Percentiles rank a stretch among this genome's conserved stretches.
Evolutionary conservation across 2,797 vertebrate genomes (phyloP).

Genomic region (Gadopsis marmoratus): DNA sequence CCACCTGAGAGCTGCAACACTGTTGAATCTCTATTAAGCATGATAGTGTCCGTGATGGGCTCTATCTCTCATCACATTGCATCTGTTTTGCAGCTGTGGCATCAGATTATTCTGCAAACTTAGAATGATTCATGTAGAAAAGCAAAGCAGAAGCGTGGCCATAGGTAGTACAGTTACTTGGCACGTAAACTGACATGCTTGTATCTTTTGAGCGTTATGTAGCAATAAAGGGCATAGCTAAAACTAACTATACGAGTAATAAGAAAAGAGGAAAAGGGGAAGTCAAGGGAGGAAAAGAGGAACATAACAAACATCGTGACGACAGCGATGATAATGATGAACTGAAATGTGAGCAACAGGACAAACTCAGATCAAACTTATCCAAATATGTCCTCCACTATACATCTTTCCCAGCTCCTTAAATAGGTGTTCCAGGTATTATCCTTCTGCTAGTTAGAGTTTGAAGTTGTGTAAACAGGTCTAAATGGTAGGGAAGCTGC

Average conservation of each 20-base stretch:
- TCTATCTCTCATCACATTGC: slow-evolving; percentile 27
- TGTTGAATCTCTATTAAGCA: slow-evolving; percentile 54
- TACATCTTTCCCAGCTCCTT: slow-evolving; percentile 30
- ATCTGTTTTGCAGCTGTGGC: slow-evolving; percentile 40
- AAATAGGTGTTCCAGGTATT: slow-evolving; percentile 56
- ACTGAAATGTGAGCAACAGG: slow-evolving; percentile 16
- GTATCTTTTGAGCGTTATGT: neutral
- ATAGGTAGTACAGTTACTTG: neutral
- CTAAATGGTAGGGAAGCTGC: slow-evolving; percentile 76
- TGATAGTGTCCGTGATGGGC: slow-evolving; percentile 44
- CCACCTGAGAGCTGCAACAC: slow-evolving; percentile 38
- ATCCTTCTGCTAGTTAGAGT: slow-evolving; percentile 52
- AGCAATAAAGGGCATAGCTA: neutral
- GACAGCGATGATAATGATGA: slow-evolving; percentile 21
- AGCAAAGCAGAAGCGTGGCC: neutral
- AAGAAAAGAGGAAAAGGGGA: neutral
- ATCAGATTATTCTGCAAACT: slow-evolving; percentile 11
- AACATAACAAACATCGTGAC: neutral
- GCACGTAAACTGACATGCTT: neutral
- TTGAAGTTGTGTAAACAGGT: slow-evolving; percentile 79
- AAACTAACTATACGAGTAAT: neutral
- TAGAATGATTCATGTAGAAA: neutral
- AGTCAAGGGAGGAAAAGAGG: neutral
- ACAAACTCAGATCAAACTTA: slow-evolving; percentile 26
- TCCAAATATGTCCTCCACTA: slow-evolving; percentile 28